These are phyloP conservation scores for Oryzias woworae DNA, from an alignment of 2,113 vertebrate species.

Conservation along the genomic window DNA sequence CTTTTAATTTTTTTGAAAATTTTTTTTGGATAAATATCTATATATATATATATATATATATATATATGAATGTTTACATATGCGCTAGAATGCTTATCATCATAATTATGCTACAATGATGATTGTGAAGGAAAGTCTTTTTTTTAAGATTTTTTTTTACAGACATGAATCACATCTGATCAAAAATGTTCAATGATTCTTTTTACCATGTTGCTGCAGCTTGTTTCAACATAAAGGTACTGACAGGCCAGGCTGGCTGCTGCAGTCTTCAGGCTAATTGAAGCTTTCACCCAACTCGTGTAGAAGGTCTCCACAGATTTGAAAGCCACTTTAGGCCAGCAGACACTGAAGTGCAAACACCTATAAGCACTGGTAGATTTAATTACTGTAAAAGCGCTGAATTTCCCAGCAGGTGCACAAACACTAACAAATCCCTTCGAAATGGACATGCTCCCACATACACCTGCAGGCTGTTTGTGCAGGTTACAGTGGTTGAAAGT, in stretches of 20 bases:
- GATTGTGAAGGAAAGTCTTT: too few relatives aligned
- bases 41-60: too few relatives aligned
- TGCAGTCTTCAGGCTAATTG: conserved; percentile 5
- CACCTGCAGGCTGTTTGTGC: background rate
- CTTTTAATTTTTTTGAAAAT: too few relatives aligned
- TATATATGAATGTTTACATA: too few relatives aligned
- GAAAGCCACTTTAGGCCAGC: background rate
- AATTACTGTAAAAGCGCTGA: conserved; percentile 5
- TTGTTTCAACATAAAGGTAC: background rate
- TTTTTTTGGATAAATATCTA: too few relatives aligned
- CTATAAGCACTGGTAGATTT: background rate
- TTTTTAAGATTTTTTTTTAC: too few relatives aligned
- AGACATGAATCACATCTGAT: too few relatives aligned
- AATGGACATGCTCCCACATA: background rate
- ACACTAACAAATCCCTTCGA: conserved; percentile 3
- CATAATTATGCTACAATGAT: too few relatives aligned
- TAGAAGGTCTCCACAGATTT: background rate
- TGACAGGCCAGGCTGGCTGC: background rate
- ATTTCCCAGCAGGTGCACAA: conserved; percentile 1
- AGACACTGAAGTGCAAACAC: background rate
- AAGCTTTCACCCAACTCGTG: background rate
- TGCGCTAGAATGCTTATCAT: too few relatives aligned
- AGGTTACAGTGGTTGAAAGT: background rate
- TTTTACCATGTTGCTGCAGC: background rate
- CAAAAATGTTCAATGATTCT: too few relatives aligned